Conservation (phyloP, 2,797 vertebrate species). For the Alectoris magna region DNA sequence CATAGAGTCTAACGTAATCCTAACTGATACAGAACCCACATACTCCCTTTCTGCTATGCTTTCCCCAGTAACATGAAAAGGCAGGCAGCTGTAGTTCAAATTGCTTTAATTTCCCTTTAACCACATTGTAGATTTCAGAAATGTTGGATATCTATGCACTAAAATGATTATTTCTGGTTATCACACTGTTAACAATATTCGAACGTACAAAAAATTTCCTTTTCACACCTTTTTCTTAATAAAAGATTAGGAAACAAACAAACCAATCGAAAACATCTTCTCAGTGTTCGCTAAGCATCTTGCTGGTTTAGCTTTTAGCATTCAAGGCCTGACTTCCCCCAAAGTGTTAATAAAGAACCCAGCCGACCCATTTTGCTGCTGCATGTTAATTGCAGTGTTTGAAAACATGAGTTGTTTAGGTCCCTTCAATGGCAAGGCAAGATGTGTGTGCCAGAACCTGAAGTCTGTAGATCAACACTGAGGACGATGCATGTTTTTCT, state of each 20-base stretch:
- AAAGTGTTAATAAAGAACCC: neutral
- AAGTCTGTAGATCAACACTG: neutral
- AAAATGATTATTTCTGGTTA: neutral
- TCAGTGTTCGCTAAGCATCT: neutral
- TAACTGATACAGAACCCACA: neutral
- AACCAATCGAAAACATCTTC: neutral
- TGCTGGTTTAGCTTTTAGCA: neutral
- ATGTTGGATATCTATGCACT: neutral
- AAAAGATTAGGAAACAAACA: neutral
- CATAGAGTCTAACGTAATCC: neutral
- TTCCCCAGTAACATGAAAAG: neutral
- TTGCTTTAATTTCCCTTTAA: neutral
- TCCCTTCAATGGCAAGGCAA: fast-evolving
- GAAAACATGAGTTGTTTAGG: neutral
- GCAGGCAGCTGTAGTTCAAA: neutral
- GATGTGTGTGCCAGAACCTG: neutral
- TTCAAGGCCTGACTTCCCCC: neutral
- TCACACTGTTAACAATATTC: neutral
- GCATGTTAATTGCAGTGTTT: neutral
- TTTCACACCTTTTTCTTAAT: neutral
- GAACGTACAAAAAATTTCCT: neutral
- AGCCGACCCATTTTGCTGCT: fast-evolving
- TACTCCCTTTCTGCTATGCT: neutral
- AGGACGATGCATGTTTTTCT: neutral
- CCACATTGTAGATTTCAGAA: neutral